Evolutionary conservation across 1,140 invertebrate species (phyloP), one percentile per base, ranked within the genome.

Genomic region (Varroa destructor): DNA sequence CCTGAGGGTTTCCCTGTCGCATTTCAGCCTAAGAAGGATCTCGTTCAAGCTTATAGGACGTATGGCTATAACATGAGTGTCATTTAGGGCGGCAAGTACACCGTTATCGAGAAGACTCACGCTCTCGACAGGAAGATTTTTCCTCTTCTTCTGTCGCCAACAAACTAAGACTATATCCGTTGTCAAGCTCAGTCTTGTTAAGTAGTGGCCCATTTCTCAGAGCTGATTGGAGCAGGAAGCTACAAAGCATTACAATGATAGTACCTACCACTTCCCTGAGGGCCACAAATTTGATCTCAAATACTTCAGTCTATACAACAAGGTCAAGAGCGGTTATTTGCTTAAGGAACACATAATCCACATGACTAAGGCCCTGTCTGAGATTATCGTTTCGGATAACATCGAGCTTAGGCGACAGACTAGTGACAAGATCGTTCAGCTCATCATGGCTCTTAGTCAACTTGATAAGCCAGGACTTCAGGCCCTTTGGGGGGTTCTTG

Each of bases 81-180:
- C 8, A 37, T 43, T 12, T 3, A 67, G 10, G 61, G 36, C 14
- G 61, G 61, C 61, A 67, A 67, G 61, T 67, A 43, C 61, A 37
- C 61, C 40, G 40, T 67, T 37, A 67, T 67, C 61, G 40, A 67
- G 40, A 37, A 67, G 37, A 37, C 61, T 40, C 61, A 67, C 40
- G 61, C 61, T 67, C 61, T 67, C 37, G 61, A 67, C 61, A 67
- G 40, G 61, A 67, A 67, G 61, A 67, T 67, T 37, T 37, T 67
- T 40, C 61, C 61, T 37, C 61, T 67, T 46, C 61, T 25, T 25
- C 25, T 25, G 61, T 37, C 40, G 46, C 40, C 61, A 67, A 37
- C 61, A 67, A 37, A 67, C 40, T 37, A 67, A 67, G 61, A 67
- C 61, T 46, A 37, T 67, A 43, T 67, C 61, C 61, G 40, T 67